These are phyloP conservation scores for Tetranychus truncatus DNA, from an alignment of 2,888 invertebrate genomes.

Conservation along the genomic window DNA sequence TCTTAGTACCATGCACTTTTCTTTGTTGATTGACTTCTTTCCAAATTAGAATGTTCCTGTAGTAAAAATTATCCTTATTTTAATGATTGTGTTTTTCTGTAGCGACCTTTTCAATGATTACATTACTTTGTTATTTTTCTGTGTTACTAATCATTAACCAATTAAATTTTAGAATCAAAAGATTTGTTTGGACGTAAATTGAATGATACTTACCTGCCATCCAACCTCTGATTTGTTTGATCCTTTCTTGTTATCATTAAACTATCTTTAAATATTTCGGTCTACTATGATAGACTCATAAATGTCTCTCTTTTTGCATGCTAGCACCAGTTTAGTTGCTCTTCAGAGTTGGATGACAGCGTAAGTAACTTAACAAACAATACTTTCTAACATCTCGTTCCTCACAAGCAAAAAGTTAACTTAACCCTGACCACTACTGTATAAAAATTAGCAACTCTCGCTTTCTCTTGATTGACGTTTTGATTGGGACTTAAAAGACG, in stretches of 20 bases:
- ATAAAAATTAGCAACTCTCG: neutral
- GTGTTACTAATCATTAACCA: no score
- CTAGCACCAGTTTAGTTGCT: conserved; percentile 23
- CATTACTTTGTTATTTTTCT: no score
- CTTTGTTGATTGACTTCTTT: no score
- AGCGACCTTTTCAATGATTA: no score
- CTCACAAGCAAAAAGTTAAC: neutral
- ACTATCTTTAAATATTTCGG: neutral
- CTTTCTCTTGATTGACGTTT: neutral
- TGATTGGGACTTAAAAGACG: neutral
- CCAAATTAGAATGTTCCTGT: no score
- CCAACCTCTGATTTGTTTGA: neutral
- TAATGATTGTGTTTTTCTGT: no score
- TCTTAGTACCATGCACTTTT: no score
- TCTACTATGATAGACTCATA: neutral
- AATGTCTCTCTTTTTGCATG: conserved; percentile 25
- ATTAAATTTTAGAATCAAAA: neutral
- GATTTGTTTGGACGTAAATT: neutral
- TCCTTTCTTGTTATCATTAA: neutral
- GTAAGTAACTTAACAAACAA: conserved; percentile 24
- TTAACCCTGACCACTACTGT: no score
- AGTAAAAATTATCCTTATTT: no score
- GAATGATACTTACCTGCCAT: neutral
- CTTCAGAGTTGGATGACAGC: conserved; percentile 27
- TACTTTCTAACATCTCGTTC: conserved; percentile 11